Base-by-base conservation (phyloP, 2,797 vertebrate species). In the Anisognathus igniventris region DNA sequence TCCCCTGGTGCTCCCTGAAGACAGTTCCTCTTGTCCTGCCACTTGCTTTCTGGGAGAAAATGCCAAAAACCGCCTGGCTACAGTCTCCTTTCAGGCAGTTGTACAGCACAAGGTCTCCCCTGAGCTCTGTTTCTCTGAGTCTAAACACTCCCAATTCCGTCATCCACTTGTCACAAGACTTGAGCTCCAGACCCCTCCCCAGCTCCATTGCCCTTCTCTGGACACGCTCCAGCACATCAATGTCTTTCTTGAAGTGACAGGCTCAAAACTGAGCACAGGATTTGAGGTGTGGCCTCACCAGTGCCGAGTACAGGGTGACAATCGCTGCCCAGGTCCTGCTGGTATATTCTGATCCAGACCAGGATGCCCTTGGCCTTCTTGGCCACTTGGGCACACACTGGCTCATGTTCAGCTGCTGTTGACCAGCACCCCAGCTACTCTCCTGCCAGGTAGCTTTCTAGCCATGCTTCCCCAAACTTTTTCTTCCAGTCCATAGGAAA, bases 201-300 rank as follows among this genome's bases (percentile, higher is more conserved):
- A 35, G 6, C 7, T 71, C 12, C 20, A 7, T 0, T 76, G 9
- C 7, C 12, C 12, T 45, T 21, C 27, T 40, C 51, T 28, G 51
- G 10, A 57, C 21, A 0, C 0, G 0, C 35, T 70, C 20, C n/a
- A 50, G 24, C 28, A 7, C 10, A 21, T 57, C 44, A 31, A 1
- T 35, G 12, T 40, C 15, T 11, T 35, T 67, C 22, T 28, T 54
- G 15, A 3, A 14, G 7, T 31, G 54, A 48, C 25, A 2, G 18
- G 4, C 40, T 30, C 33, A 47, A 67, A 54, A 48, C 13, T 54
- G 35, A 42, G 9, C 25, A 7, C 12, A 40, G 33, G 15, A 24
- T 74, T 61, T 35, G 3, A 61, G 47, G 9, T 47, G 10, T 4
- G 3, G 5, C 25, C 10, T 40, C 30, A 12, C 15, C 40, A 35